Evolutionary conservation across 1,140 invertebrate species (phyloP).

Genomic region (Macrosteles quadrilineatus): DNA sequence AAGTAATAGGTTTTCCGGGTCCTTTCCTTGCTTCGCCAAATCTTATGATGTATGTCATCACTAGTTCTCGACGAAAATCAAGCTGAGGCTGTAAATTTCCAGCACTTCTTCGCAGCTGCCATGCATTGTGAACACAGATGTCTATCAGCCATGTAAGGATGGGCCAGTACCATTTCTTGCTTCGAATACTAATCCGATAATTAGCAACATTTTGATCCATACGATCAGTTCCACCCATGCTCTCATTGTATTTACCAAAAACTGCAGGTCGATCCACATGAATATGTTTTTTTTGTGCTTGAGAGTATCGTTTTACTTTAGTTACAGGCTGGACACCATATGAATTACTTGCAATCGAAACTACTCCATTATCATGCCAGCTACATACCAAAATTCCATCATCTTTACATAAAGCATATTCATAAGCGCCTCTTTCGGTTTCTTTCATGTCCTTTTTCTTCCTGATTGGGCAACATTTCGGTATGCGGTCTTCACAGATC

Average conservation of each 20-base stretch:
- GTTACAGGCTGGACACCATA: constrained; percentile 19
- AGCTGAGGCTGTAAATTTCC: constrained; percentile 36
- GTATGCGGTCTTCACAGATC: constrained; percentile 40
- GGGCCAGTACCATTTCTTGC: constrained; percentile 49
- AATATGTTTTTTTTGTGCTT: constrained; percentile 25
- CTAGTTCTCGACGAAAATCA: constrained; percentile 40
- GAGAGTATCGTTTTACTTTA: constrained; percentile 26
- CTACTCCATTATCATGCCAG: constrained; percentile 33
- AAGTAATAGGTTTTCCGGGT: not conserved
- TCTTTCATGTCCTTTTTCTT: constrained; percentile 36
- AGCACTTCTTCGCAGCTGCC: constrained; percentile 42
- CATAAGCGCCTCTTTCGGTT: constrained; percentile 25
- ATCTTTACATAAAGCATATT: constrained; percentile 14
- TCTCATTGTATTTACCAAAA: constrained; percentile 13
- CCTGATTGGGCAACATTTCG: constrained; percentile 34
- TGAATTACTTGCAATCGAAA: constrained; percentile 25
- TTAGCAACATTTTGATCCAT: constrained; percentile 48
- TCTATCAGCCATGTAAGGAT: constrained; percentile 46
- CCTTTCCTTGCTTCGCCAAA: constrained; percentile 29
- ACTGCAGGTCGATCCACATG: constrained; percentile 5
- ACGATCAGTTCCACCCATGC: constrained; percentile 40
- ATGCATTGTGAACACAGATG: constrained; percentile 46
- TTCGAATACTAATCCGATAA: constrained; percentile 46
- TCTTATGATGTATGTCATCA: constrained; percentile 36
- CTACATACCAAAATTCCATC: constrained; percentile 24